phyloP scores from a whole-genome alignment of 2,888 invertebrate species.

The Netelia melanura region DNA sequence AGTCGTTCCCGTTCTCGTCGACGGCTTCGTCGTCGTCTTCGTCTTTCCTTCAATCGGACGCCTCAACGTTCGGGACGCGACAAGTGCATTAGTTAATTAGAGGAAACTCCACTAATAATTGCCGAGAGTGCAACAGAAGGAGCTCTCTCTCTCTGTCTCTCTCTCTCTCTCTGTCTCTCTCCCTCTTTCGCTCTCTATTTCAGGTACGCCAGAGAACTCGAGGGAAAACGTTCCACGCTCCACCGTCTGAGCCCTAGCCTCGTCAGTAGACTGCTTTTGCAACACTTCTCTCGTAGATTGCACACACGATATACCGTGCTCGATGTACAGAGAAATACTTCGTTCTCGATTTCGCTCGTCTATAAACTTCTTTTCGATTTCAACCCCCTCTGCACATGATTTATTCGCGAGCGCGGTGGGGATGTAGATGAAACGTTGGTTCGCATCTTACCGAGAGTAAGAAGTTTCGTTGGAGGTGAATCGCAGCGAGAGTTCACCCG shows the following conservation, averaged over 20 bases:
- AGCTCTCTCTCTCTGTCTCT: conserved; percentile 25
- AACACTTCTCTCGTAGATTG: not conserved
- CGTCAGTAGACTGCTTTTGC: conserved; percentile 31
- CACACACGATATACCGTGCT: not conserved
- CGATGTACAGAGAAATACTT: conserved; percentile 8
- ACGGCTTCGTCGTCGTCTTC: conserved; percentile 27
- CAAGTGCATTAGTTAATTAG: conserved; percentile 81
- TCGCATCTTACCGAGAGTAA: too few species aligned
- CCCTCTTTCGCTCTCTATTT: conserved; percentile 7
- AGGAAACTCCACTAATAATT: conserved; percentile 69
- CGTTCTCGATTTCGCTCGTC: not conserved
- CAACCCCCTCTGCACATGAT: not conserved
- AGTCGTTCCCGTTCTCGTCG: conserved; percentile 40
- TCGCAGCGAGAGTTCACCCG: not conserved
- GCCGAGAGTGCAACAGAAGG: conserved; percentile 63
- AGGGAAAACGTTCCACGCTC: conserved; percentile 54
- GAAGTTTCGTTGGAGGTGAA: too few species aligned
- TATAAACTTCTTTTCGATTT: conserved; percentile 1
- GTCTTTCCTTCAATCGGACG: conserved; percentile 58
- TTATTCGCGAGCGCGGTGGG: not conserved
- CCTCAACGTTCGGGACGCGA: conserved; percentile 72
- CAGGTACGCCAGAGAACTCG: conserved; percentile 31
- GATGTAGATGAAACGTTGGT: not conserved
- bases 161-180: too few species aligned
- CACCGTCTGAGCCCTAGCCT: conserved; percentile 34